Evolutionary conservation across 2,888 invertebrate genomes (phyloP).

Genomic region (Tinea pellionella): DNA sequence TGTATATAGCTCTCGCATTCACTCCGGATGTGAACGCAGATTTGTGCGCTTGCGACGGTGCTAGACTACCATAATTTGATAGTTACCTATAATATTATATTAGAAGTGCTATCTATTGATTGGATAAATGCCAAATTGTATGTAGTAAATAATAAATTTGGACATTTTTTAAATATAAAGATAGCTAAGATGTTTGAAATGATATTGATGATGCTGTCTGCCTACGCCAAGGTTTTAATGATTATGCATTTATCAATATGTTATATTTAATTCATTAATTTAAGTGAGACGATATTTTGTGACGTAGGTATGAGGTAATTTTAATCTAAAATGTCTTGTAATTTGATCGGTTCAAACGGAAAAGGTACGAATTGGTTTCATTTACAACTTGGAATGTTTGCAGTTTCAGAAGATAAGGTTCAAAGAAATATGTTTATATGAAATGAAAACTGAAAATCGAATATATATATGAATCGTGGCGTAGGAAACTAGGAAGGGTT

Average conservation of each 20-base stretch:
- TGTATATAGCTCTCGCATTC: constrained; percentile 9
- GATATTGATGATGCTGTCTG: neutral
- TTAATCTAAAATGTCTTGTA: neutral
- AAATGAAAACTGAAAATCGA: no score
- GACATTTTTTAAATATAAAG: neutral
- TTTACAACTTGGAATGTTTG: neutral
- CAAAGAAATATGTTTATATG: neutral
- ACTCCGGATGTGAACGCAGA: constrained; percentile 64
- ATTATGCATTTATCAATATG: neutral
- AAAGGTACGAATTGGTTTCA: no score
- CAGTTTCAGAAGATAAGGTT: neutral
- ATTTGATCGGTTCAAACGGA: no score
- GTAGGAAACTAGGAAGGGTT: constrained; percentile 7
- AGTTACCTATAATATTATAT: constrained; percentile 23
- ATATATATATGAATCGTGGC: no score
- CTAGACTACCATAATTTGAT: constrained; percentile 61
- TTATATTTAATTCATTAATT: neutral
- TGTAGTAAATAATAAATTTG: neutral
- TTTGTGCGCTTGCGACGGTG: constrained; percentile 54
- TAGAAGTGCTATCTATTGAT: neutral
- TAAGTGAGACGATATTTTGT: neutral
- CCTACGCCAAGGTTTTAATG: neutral
- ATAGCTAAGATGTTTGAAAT: neutral
- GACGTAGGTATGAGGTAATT: neutral
- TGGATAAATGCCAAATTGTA: neutral